Evolutionary conservation across 2,888 invertebrate species (phyloP), one percentile per base, ranked within the genome.

Genomic region (Tromatobia lineatoria): DNA sequence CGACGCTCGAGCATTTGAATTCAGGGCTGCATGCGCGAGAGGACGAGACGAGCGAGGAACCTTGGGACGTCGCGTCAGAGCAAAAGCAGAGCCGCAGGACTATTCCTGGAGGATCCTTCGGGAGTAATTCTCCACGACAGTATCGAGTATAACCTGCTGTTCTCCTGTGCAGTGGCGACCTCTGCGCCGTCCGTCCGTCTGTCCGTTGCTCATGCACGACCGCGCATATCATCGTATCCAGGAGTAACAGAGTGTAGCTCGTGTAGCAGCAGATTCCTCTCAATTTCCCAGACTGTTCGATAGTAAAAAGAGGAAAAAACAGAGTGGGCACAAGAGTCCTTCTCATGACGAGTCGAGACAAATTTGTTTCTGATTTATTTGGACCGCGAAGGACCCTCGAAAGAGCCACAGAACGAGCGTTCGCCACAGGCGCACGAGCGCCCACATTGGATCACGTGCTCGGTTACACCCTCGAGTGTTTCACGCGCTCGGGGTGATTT

Each of bases 351-450:
- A 83, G 75, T 80, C 54, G 76, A 64, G 83, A 86, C 84, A 87
- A 92, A 92, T 92, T 92, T 92, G 91, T 92, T 90, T 90, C 90
- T 87, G 90, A 92, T 92, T 92, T 91, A 90, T 90, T 89, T 90
- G 86, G 87, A 87, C 89, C 88, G 83, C 90, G 78, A 86, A 91
- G 90, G 80, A 87, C 88, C 85, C 88, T 88, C 81, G 82, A 88
- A n/a, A 50, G 74, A 34, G 86, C 82, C 87, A 84, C 78, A 80
- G 86, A 57, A 79, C 82, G 54, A 75, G 70, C 81, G 59, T 50
- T 50, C 67, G 38, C 87, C 89, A 87, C 87, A 87, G 85, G 87
- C 86, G 87, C 87, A 88, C 89, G 86, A 87, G 86, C 88, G 86
- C 80, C 52, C 85, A 87, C 87, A 90, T 90, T 91, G 87, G 89